These are phyloP conservation scores for Phylloscopus trochiloides DNA, from an alignment of 2,113 vertebrate species.

Conservation along the genomic window DNA sequence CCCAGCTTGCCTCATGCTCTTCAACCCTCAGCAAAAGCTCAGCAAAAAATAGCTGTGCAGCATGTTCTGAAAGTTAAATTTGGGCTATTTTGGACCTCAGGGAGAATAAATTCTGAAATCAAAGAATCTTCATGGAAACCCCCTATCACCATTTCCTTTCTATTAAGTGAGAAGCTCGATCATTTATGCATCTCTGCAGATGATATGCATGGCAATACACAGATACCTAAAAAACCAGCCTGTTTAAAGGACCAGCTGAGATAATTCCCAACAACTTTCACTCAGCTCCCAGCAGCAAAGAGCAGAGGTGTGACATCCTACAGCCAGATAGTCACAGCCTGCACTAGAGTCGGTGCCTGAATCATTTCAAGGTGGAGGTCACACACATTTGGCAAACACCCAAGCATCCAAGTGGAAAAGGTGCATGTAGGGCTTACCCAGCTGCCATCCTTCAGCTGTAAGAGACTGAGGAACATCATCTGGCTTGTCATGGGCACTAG, in stretches of 20 bases:
- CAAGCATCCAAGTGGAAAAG: background rate
- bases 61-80: slow-evolving; percentile 61
- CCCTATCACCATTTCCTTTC: slow-evolving; percentile 59
- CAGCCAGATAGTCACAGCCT: background rate
- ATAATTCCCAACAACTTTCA: background rate
- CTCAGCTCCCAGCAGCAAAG: background rate
- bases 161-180: slow-evolving; percentile 12
- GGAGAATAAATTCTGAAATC: slow-evolving; percentile 66
- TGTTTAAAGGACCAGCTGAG: background rate
- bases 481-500: background rate
- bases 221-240: background rate
- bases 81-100: slow-evolving; percentile 61
- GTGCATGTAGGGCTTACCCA: background rate
- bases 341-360: background rate
- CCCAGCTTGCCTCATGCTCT: slow-evolving; percentile 42
- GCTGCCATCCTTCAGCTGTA: background rate
- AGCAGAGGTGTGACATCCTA: background rate
- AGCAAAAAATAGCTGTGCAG: slow-evolving; percentile 57
- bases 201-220: background rate
- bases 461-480: background rate
- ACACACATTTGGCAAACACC: background rate
- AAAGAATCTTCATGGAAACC: slow-evolving; percentile 58
- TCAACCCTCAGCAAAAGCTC: slow-evolving; percentile 57
- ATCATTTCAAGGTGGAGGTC: background rate
- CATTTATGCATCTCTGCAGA: slow-evolving; percentile 48